Evolutionary conservation across 1,140 invertebrate genomes (phyloP).

Genomic region (Tetramorium parvispinum): DNA sequence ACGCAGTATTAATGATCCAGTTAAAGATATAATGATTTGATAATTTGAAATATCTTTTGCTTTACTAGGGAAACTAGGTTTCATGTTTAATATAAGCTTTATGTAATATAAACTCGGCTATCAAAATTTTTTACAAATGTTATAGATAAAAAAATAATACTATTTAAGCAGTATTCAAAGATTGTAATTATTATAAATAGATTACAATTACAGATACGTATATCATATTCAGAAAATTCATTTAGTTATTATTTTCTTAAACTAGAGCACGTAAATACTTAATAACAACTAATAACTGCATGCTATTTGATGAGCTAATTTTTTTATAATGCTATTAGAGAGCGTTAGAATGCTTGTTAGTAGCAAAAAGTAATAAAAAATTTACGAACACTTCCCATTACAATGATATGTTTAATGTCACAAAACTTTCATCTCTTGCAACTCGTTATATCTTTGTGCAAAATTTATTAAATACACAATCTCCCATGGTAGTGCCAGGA

Average conservation of each 20-base stretch:
- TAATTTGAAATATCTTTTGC: not conserved
- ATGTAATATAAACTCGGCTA: not conserved
- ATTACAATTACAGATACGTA: not conserved
- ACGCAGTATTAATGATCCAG: not conserved
- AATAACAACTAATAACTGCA: slow-evolving; percentile 1
- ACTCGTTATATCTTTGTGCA: not conserved
- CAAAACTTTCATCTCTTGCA: not conserved
- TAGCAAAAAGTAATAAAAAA: slow-evolving; percentile 22
- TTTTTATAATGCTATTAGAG: not conserved
- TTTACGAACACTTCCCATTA: not conserved
- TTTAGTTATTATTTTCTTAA: not conserved
- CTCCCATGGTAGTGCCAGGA: slow-evolving; percentile 78
- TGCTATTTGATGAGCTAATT: not conserved
- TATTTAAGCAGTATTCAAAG: not conserved
- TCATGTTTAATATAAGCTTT: not conserved
- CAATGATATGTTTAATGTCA: not conserved
- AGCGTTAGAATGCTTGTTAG: not conserved
- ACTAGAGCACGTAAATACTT: not conserved
- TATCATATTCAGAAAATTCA: not conserved
- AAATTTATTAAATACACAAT: slow-evolving; percentile 33
- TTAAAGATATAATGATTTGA: not conserved
- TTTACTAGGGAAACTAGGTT: not conserved
- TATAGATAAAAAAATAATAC: not conserved
- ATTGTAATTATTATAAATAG: not conserved
- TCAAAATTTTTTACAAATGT: not conserved